Percentiles rank a stretch among this genome's conserved stretches.
Conservation (phyloP, 1,140 invertebrate genomes). For the Drosophila seguyi region DNA sequence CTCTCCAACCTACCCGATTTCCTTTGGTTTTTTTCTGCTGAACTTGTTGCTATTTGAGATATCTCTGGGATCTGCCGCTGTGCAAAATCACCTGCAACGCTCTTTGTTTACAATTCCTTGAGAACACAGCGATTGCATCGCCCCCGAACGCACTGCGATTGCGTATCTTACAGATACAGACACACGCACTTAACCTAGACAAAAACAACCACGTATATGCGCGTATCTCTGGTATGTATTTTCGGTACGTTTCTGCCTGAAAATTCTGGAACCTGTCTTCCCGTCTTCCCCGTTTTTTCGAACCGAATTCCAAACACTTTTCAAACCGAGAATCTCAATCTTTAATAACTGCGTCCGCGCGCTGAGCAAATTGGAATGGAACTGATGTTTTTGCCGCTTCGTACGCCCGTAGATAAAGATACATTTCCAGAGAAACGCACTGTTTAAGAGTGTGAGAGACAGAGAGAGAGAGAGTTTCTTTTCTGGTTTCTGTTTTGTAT, state of each 20-base stretch:
- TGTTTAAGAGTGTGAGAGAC: not conserved
- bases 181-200: conserved; percentile 23
- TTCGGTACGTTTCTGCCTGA: conserved; percentile 7
- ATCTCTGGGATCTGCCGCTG: conserved; percentile 8
- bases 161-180: conserved; percentile 43
- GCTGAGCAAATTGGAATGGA: conserved; percentile 65
- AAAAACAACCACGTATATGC: conserved; percentile 1
- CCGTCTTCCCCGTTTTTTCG: conserved; percentile 6
- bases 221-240: conserved; percentile 13
- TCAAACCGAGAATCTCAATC: not conserved
- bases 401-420: conserved; percentile 53
- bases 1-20: conserved; percentile 47
- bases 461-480: conserved; percentile 20
- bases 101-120: conserved; percentile 39
- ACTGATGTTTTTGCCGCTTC: conserved; percentile 72
- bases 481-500: conserved; percentile 58
- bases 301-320: conserved; percentile 5
- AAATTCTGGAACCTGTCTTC: conserved; percentile 4
- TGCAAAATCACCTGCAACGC: conserved; percentile 25
- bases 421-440: conserved; percentile 35
- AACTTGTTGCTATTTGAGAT: conserved; percentile 61
- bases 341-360: conserved; percentile 60
- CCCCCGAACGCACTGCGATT: conserved; percentile 28
- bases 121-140: conserved; percentile 39
- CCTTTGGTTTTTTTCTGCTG: conserved; percentile 1